Conservation (phyloP, 2,797 vertebrate species). For the Sebastes umbrosus region DNA sequence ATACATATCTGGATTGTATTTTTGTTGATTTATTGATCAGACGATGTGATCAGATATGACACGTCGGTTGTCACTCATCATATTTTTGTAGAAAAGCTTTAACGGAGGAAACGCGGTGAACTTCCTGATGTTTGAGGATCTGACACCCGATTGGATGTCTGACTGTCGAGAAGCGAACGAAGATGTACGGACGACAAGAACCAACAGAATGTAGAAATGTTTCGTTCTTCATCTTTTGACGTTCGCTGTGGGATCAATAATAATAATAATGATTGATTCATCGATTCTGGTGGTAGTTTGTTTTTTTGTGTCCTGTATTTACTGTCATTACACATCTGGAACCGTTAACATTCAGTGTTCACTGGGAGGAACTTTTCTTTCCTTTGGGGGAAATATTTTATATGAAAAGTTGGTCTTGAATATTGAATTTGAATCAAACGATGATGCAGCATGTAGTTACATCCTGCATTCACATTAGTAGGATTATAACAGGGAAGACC, state of each 20-base stretch:
- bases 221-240: slow-evolving; percentile 39
- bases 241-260: slow-evolving; percentile 58
- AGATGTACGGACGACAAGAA: slow-evolving; percentile 22
- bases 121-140: slow-evolving; percentile 32
- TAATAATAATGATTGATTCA: slow-evolving; percentile 29
- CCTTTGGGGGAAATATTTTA: background rate
- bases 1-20: slow-evolving; percentile 65
- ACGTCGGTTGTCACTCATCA: slow-evolving; percentile 23
- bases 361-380: background rate
- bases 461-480: no score
- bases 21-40: slow-evolving; percentile 61
- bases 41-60: slow-evolving; percentile 19
- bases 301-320: background rate
- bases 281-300: background rate
- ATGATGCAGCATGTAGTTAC: no score
- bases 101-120: slow-evolving; percentile 33
- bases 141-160: slow-evolving; percentile 22
- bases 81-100: slow-evolving; percentile 78
- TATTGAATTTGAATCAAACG: no score
- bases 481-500: no score
- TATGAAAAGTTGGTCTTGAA: no score
- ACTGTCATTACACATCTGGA: background rate
- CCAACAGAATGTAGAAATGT: slow-evolving; percentile 47
- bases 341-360: background rate
- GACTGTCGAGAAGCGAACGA: background rate